Percentiles rank a stretch among this genome's conserved stretches.
Evolutionary conservation across 2,888 invertebrate species (phyloP).

Genomic region (Ptilodon capucinus): DNA sequence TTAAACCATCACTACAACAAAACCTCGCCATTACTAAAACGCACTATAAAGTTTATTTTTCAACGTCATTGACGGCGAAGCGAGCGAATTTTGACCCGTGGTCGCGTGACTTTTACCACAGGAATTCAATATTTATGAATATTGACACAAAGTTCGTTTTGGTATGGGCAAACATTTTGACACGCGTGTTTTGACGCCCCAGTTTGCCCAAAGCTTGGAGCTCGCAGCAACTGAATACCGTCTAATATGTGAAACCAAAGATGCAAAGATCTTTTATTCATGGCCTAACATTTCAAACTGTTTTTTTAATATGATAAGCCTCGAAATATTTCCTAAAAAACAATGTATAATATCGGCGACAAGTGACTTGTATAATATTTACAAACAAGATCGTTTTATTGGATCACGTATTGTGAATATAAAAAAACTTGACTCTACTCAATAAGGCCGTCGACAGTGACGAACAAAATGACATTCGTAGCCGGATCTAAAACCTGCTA

Average conservation of each 20-base stretch:
- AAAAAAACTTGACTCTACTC: conserved; percentile 30
- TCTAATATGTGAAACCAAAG: not conserved
- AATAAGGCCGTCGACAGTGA: conserved; percentile 26
- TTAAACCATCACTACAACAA: conserved; percentile 17
- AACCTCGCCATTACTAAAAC: too few species aligned
- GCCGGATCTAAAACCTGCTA: conserved; percentile 34
- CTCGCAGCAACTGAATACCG: not conserved
- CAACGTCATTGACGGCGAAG: too few species aligned
- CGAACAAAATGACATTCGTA: conserved; percentile 23
- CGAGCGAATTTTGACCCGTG: too few species aligned
- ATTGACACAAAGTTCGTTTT: too few species aligned
- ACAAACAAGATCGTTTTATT: conserved; percentile 7
- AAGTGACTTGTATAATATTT: not conserved
- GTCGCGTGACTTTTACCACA: too few species aligned
- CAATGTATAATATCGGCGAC: not conserved
- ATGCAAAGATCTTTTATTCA: conserved; percentile 1
- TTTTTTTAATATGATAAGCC: not conserved
- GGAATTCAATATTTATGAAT: too few species aligned
- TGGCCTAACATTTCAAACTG: not conserved
- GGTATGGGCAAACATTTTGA: too few species aligned
- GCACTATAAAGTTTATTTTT: too few species aligned
- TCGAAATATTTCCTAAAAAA: not conserved
- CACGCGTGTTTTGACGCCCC: too few species aligned
- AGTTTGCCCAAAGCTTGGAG: too few species aligned
- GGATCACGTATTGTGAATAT: conserved; percentile 14